Percentiles rank a stretch among this genome's conserved stretches.
Conservation (phyloP, 2,113 vertebrate genomes). For the Bombycilla garrulus region DNA sequence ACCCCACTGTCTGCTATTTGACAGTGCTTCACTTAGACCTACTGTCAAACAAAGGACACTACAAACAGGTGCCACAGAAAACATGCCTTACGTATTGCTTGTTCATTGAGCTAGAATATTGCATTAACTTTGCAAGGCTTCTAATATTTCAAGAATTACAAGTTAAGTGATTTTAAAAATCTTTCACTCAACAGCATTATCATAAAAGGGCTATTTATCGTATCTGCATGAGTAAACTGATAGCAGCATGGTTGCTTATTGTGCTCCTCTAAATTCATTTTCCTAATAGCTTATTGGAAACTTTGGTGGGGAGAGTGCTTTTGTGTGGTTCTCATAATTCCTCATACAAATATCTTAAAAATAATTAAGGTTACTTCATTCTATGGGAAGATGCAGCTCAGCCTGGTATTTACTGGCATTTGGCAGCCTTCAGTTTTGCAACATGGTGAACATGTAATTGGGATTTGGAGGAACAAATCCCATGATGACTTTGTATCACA, state of each 20-base stretch:
- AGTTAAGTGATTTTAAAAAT: constrained; percentile 62
- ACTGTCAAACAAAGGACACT: constrained; percentile 48
- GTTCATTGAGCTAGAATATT: constrained; percentile 61
- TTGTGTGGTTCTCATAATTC: constrained; percentile 31
- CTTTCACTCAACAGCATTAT: neutral
- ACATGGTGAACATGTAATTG: neutral
- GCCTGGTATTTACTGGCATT: neutral
- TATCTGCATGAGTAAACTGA: constrained; percentile 61
- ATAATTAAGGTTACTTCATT: constrained; percentile 27
- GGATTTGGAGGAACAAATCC: neutral
- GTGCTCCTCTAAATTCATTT: constrained; percentile 47
- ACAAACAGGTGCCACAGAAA: constrained; percentile 39
- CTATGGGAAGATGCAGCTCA: neutral
- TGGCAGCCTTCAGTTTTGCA: neutral
- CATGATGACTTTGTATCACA: neutral
- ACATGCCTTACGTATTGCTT: constrained; percentile 39
- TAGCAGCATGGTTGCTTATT: constrained; percentile 32
- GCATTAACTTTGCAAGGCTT: constrained; percentile 58
- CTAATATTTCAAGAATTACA: constrained; percentile 61
- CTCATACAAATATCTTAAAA: constrained; percentile 19
- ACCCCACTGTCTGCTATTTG: constrained; percentile 24
- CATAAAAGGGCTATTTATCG: constrained; percentile 56
- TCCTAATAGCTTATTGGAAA: constrained; percentile 64
- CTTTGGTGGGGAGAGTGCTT: neutral
- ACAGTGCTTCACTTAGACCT: constrained; percentile 24